Evolutionary conservation across 2,113 vertebrate species (phyloP).

Genomic region (Bostrychus sinensis): DNA sequence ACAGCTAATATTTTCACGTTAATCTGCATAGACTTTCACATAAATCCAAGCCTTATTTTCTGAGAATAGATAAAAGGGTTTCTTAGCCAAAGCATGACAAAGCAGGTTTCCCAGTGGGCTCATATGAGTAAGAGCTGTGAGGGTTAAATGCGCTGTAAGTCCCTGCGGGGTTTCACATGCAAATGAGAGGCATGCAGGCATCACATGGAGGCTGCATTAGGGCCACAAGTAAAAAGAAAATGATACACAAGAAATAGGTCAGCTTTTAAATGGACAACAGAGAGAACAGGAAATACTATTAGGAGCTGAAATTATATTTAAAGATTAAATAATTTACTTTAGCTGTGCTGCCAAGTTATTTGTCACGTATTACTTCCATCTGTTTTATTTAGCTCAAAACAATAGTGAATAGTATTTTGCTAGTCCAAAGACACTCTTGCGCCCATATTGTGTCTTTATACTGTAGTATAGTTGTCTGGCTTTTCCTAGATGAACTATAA

Average conservation of each 20-base stretch:
- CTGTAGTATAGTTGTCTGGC: too few relatives aligned
- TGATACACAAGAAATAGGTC: neutral
- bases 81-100: conserved; percentile 37
- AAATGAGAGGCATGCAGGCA: conserved; percentile 25
- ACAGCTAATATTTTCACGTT: conserved; percentile 30
- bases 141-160: conserved; percentile 48
- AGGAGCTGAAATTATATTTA: neutral
- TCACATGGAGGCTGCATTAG: neutral
- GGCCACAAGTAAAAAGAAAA: neutral
- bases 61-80: conserved; percentile 52
- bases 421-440: too few relatives aligned
- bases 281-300: neutral
- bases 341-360: neutral
- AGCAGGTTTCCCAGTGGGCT: conserved; percentile 24
- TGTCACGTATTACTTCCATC: neutral
- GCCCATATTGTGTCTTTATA: too few relatives aligned
- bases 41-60: conserved; percentile 36
- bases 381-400: neutral
- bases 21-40: conserved; percentile 45
- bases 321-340: neutral
- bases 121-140: conserved; percentile 54
- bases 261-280: neutral
- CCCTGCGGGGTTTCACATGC: conserved; percentile 47
- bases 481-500: too few relatives aligned
- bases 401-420: too few relatives aligned